These are phyloP conservation scores for Drosophila setosimentum DNA, from an alignment of 2,888 invertebrate species.

Conservation along the genomic window DNA sequence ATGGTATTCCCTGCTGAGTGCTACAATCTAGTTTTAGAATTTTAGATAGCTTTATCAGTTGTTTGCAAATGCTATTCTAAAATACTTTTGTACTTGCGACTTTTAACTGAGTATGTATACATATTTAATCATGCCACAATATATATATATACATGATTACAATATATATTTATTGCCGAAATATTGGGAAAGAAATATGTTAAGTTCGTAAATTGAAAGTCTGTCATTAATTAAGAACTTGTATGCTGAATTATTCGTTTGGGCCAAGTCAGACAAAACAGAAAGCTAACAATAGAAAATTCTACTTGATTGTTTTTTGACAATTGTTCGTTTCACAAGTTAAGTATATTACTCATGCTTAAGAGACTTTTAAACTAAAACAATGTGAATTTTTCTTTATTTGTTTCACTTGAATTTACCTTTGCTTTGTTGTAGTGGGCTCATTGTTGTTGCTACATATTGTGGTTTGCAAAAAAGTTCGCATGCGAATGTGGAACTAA, in stretches of 20 bases:
- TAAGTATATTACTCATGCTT: not conserved
- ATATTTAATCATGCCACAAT: not conserved
- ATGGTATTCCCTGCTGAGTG: not conserved
- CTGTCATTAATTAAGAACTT: not conserved
- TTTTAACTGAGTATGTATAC: not conserved
- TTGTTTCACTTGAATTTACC: not conserved
- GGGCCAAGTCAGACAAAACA: not conserved
- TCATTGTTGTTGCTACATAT: not conserved
- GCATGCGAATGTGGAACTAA: constrained; percentile 25
- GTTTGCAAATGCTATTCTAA: not conserved
- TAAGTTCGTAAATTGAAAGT: not conserved
- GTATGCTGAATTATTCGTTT: not conserved
- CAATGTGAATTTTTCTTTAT: not conserved
- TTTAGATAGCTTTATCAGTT: not conserved
- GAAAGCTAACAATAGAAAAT: not conserved
- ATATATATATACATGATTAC: too few relatives aligned
- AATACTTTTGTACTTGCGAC: not conserved
- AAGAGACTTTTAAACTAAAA: not conserved
- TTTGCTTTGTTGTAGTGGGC: not conserved
- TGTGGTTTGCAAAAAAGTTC: constrained; percentile 6
- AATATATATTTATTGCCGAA: not conserved
- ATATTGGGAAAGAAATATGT: not conserved
- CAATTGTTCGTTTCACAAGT: not conserved
- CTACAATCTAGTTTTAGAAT: not conserved
- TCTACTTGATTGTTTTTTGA: not conserved